Evolutionary conservation across 2,888 invertebrate species (phyloP).

Genomic region (Acrocyrtus sp.): DNA sequence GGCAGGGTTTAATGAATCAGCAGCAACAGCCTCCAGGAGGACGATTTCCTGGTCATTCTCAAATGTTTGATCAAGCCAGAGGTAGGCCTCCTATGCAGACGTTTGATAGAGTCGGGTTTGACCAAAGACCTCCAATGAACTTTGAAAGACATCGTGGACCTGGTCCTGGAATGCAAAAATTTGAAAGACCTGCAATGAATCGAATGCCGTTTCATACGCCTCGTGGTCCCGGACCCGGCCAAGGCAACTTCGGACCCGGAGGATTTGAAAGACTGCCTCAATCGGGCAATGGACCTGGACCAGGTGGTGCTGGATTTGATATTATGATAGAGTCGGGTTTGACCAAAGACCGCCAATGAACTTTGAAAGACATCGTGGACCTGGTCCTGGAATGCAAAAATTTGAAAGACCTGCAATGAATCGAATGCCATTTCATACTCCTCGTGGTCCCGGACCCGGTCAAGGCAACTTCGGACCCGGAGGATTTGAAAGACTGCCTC

Average conservation of each 20-base stretch:
- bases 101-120: conserved; percentile 41
- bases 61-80: conserved; percentile 37
- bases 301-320: conserved; percentile 25
- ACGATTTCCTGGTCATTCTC: conserved; percentile 40
- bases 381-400: conserved; percentile 43
- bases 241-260: conserved; percentile 28
- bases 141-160: conserved; percentile 39
- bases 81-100: conserved; percentile 27
- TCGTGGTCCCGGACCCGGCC: conserved; percentile 27
- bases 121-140: conserved; percentile 19
- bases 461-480: conserved; percentile 10
- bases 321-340: too few species aligned
- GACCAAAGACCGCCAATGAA: not conserved
- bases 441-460: not conserved
- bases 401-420: conserved; percentile 57
- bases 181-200: conserved; percentile 55
- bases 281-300: conserved; percentile 5
- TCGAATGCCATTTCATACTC: conserved; percentile 49
- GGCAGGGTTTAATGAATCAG: conserved; percentile 47
- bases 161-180: conserved; percentile 46
- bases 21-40: conserved; percentile 36
- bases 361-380: conserved; percentile 24
- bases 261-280: conserved; percentile 32
- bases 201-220: conserved; percentile 49
- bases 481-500: conserved; percentile 30